Evolutionary conservation across 2,888 invertebrate species (phyloP).

Genomic region (Lochmaea capreae): DNA sequence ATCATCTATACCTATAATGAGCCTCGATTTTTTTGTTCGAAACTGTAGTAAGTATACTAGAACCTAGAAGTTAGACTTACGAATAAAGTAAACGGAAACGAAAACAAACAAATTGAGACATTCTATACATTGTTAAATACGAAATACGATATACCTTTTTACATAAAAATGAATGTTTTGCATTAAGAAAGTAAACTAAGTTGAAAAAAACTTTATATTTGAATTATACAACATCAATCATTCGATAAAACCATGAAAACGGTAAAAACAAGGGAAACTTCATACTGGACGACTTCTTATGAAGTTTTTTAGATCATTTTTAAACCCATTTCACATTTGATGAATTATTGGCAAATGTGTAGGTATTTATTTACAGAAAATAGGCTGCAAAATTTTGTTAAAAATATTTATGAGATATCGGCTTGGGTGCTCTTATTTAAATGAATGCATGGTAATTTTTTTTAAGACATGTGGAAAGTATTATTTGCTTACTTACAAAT

Average conservation of each 20-base stretch:
- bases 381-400: neutral
- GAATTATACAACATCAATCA: neutral
- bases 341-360: neutral
- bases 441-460: too few species aligned
- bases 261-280: neutral
- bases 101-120: neutral
- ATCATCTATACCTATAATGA: too few species aligned
- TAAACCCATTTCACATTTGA: neutral
- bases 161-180: neutral
- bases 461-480: too few species aligned
- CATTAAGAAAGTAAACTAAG: constrained; percentile 6
- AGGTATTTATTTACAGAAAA: neutral
- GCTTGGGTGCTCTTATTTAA: too few species aligned
- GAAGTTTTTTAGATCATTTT: neutral
- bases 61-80: neutral
- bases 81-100: neutral
- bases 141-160: neutral
- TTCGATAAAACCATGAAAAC: neutral
- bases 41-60: too few species aligned
- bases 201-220: neutral
- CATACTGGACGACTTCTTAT: neutral
- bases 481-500: too few species aligned
- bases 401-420: neutral
- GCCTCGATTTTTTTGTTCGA: too few species aligned
- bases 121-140: constrained; percentile 3